Evolutionary conservation across 1,140 invertebrate genomes (phyloP).

Genomic region (Amphibalanus amphitrite): DNA sequence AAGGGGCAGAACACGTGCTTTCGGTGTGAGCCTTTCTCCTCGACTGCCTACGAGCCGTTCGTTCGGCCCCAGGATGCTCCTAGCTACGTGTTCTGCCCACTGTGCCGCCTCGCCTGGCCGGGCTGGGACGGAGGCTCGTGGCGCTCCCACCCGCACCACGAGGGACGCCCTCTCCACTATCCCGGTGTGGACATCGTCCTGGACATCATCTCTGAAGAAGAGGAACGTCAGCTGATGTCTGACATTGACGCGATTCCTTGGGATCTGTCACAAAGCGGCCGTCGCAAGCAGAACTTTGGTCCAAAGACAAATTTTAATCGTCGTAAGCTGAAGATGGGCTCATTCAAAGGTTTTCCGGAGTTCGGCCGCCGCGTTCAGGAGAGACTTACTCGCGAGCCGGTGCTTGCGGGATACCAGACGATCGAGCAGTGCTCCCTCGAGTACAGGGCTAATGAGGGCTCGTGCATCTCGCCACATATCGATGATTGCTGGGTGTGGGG

Average conservation of each 20-base stretch:
- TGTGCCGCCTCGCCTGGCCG: conserved; percentile 51
- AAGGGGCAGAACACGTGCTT: conserved; percentile 80
- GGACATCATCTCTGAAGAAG: conserved; percentile 53
- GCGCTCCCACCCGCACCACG: conserved; percentile 45
- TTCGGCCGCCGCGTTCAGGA: conserved; percentile 66
- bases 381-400: conserved; percentile 41
- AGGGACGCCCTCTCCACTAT: conserved; percentile 31
- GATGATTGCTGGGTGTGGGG: conserved; percentile 99
- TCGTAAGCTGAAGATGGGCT: conserved; percentile 53
- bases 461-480: conserved; percentile 92
- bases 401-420: conserved; percentile 58
- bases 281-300: conserved; percentile 94
- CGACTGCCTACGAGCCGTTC: conserved; percentile 17
- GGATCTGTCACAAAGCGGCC: conserved; percentile 84
- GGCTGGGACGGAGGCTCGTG: conserved; percentile 45
- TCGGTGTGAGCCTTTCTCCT: conserved; percentile 54
- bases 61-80: conserved; percentile 4
- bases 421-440: conserved; percentile 95
- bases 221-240: conserved; percentile 47
- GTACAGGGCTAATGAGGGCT: conserved; percentile 67
- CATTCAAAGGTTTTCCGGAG: conserved; percentile 72
- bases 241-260: conserved; percentile 66
- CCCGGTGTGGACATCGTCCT: conserved; percentile 31
- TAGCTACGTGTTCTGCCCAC: conserved; percentile 51
- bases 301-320: conserved; percentile 98